These are phyloP conservation scores for Esox niger DNA, from an alignment of 2,113 vertebrate species.

Conservation along the genomic window DNA sequence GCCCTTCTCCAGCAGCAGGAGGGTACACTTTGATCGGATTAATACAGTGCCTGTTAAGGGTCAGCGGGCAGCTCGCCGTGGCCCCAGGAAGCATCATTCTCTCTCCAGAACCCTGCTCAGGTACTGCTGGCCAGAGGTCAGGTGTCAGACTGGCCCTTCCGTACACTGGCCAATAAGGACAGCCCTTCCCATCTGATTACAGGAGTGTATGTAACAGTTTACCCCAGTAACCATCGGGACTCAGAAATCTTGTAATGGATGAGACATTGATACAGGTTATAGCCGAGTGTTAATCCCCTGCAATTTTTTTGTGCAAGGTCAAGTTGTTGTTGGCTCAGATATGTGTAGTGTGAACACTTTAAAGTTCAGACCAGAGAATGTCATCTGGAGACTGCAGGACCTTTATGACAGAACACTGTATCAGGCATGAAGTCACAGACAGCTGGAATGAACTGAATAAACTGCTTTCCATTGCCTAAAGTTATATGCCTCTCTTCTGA, in stretches of 20 bases:
- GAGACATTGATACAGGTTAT: neutral
- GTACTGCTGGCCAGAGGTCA: slow-evolving; percentile 68
- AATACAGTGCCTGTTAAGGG: slow-evolving; percentile 90
- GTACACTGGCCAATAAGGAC: neutral
- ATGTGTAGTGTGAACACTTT: no score
- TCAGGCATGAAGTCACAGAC: no score
- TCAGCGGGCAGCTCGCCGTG: slow-evolving; percentile 79
- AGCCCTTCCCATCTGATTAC: neutral
- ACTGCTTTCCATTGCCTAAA: no score
- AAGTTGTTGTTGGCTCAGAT: neutral
- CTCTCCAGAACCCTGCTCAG: slow-evolving; percentile 94
- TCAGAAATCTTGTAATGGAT: neutral
- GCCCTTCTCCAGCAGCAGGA: slow-evolving; percentile 80
- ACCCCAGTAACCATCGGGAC: neutral
- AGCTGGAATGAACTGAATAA: no score
- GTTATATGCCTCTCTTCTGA: no score
- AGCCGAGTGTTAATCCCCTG: neutral
- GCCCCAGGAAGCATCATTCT: slow-evolving; percentile 83
- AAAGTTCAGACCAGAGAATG: no score
- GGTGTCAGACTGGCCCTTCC: neutral
- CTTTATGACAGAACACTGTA: no score
- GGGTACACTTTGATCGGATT: slow-evolving; percentile 91
- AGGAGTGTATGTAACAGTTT: neutral
- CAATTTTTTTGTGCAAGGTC: neutral
- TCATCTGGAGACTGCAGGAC: no score